Evolutionary conservation across 2,888 invertebrate genomes (phyloP), one percentile per base, ranked within the genome.

Genomic region (Trichogramma evanescens): DNA sequence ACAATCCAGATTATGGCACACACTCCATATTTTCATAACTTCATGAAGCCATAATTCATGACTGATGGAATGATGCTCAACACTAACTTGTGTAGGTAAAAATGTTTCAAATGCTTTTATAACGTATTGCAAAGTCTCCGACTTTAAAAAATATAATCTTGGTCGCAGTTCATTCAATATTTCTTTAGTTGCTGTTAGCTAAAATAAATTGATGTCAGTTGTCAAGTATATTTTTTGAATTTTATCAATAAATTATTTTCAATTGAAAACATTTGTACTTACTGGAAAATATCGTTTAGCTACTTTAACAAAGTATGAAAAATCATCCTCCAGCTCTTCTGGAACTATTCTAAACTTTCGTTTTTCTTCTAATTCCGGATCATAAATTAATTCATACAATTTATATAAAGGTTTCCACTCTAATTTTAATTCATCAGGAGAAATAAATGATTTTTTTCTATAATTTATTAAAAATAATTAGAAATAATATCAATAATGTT

Each of bases 371-470:
- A 7, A 6, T 3, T 41, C 53, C 1, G 7, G 6, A 10, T 5
- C 1, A 46, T 52, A 26, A 48, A 59, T 5, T 10, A 9, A 41
- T 7, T 40, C 6, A 13, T 54, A 54, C 26, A 74, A 58, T 4
- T 70, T 83, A 74, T 89, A 92, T 6, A 96, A 79, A 8, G 94
- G 94, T 67, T 86, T 82, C 96, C 96, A 96, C 56, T 89, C 88
- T 63, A 96, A 80, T 62, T 83, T 83, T 59, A 96, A 74, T 64
- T 96, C 95, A 62, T 88, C 85, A 44, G 91, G 87, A 4, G 87
- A 83, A 66, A 95, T 77, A 65, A 93, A 79, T 70, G 87, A 83
- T 67, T 83, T 85, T 80, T 93, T 94, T 71, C 93, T 93, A 61
- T 26, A 50, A 64, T 58, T 45, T 57, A 39, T 45, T 9, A 7